A percentile compares a stretch with the other conserved stretches of the same genome.
Evolutionary conservation across 2,113 vertebrate species (phyloP).

Genomic region (Clinocottus analis): DNA sequence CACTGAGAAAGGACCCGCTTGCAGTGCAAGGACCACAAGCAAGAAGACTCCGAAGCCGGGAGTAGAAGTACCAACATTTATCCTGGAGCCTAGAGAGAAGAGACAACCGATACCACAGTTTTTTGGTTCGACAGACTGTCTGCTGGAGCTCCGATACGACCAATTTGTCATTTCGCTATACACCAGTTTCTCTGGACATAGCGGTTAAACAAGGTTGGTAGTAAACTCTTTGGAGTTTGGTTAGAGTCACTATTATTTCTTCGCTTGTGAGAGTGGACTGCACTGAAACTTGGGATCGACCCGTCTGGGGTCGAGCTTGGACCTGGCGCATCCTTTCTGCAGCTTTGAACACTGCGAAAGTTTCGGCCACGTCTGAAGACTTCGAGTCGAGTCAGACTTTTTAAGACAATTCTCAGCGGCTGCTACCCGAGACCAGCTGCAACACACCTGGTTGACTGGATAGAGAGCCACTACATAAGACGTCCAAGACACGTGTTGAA

Average conservation of each 20-base stretch:
- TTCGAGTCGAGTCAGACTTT: conserved; percentile 61
- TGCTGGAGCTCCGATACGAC: conserved; percentile 75
- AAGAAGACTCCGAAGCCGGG: conserved; percentile 88
- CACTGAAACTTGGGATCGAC: conserved; percentile 81
- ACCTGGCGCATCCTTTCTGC: conserved; percentile 68
- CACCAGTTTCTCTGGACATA: conserved; percentile 75
- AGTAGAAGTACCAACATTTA: conserved; percentile 87
- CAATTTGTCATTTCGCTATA: conserved; percentile 71
- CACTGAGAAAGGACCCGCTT: conserved; percentile 84
- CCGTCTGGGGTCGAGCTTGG: conserved; percentile 64
- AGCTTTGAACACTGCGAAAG: conserved; percentile 53
- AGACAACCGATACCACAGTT: conserved; percentile 54
- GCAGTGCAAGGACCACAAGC: conserved; percentile 85
- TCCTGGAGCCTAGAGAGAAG: conserved; percentile 72
- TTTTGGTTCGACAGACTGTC: conserved; percentile 69
- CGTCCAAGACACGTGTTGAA: conserved; percentile 41
- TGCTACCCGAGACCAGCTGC: conserved; percentile 56
- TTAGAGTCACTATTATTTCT: conserved; percentile 82
- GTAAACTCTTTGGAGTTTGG: conserved; percentile 90
- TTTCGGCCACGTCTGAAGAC: conserved; percentile 72
- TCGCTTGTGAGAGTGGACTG: conserved; percentile 86
- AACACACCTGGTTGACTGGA: conserved; percentile 43
- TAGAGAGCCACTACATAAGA: conserved; percentile 66
- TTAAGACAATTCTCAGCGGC: conserved; percentile 57
- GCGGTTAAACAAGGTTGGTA: conserved; percentile 83